phyloP scores from a whole-genome alignment of 2,797 vertebrate genomes.

The Eulemur coronatus region DNA sequence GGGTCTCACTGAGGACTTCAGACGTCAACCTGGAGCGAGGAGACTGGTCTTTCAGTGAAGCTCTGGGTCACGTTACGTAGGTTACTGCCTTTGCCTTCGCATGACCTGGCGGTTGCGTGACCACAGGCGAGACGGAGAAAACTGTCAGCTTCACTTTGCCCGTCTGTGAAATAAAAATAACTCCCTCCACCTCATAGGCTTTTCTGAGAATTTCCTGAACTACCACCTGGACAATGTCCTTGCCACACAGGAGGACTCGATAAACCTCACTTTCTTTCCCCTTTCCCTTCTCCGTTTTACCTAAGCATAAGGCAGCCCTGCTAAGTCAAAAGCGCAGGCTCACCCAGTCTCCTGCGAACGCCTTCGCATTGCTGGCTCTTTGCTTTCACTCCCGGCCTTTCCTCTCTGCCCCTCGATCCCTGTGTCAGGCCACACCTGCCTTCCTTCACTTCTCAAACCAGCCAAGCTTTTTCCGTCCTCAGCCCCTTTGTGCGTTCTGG shows the following conservation, averaged over 20 bases:
- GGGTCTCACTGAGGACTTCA: background rate
- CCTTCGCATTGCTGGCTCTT: background rate
- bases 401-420: background rate
- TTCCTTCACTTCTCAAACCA: background rate
- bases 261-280: background rate
- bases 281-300: background rate
- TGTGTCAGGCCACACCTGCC: background rate
- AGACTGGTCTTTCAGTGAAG: background rate
- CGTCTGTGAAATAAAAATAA: background rate
- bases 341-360: background rate
- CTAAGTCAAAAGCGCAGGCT: background rate
- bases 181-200: background rate
- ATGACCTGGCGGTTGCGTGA: background rate
- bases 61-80: background rate
- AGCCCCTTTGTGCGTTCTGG: accelerated
- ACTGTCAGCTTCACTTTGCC: background rate
- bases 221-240: background rate
- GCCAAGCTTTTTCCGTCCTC: background rate
- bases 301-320: background rate
- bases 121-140: background rate
- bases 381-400: background rate
- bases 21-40: background rate
- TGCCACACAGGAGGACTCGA: background rate
- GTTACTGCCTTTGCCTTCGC: background rate
- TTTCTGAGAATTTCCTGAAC: background rate